These are phyloP conservation scores for Norana najaformis DNA, from an alignment of 2,888 invertebrate species.

Conservation along the genomic window DNA sequence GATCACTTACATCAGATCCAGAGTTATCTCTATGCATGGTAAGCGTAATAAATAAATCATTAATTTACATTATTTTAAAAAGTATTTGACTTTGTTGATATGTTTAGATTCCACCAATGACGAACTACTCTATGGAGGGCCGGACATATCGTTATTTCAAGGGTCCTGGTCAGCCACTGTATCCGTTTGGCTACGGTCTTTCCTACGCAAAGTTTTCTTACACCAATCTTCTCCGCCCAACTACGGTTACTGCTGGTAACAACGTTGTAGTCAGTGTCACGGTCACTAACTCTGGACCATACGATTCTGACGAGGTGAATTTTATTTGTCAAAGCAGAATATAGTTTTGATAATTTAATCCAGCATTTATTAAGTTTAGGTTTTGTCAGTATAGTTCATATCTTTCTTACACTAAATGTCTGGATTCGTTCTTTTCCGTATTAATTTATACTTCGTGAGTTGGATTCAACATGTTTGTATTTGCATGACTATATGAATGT, in stretches of 20 bases:
- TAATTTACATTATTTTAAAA: constrained; percentile 19
- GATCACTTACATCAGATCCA: too few relatives aligned
- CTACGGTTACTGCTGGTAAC: constrained; percentile 44
- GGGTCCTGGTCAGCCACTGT: constrained; percentile 47
- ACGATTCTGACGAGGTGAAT: constrained; percentile 54
- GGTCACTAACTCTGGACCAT: constrained; percentile 51
- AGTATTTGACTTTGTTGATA: background rate
- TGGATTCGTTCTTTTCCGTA: too few relatives aligned
- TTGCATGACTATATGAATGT: too few relatives aligned
- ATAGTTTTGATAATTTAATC: background rate
- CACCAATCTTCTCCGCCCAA: constrained; percentile 35
- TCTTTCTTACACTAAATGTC: too few relatives aligned
- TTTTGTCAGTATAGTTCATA: too few relatives aligned
- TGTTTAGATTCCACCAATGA: constrained; percentile 45
- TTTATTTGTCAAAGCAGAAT: too few relatives aligned
- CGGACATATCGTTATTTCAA: constrained; percentile 56
- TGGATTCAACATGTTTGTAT: too few relatives aligned
- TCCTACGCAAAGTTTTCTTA: constrained; percentile 46
- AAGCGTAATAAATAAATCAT: too few relatives aligned
- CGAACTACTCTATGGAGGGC: constrained; percentile 51
- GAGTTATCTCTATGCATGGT: too few relatives aligned
- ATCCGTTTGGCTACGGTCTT: constrained; percentile 50
- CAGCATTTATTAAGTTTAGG: background rate
- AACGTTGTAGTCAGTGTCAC: constrained; percentile 46
- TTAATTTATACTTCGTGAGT: too few relatives aligned